Base-by-base conservation (phyloP, 2,113 vertebrate genomes). In the Actenoides lindsayi region DNA sequence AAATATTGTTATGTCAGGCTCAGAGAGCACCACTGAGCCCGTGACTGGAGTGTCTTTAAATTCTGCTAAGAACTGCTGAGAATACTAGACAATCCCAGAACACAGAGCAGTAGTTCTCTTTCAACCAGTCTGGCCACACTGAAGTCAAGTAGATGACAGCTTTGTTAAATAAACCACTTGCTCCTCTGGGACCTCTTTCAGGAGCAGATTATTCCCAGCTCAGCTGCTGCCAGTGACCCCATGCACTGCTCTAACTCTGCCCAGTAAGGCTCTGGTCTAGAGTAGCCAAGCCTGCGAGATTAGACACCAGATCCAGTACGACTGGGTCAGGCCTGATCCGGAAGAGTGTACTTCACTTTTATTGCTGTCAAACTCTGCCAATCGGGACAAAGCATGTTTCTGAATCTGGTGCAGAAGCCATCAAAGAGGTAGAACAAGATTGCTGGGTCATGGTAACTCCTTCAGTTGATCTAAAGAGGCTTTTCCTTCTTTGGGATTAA, bases 121-220 rank as follows among this genome's bases (percentile, higher is more conserved):
- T 84, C 6, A 2, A 73, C 16, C 83, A 85, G 23, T 76, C 31
- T 44, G 87, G 60, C 35, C 56, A 94, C 33, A 15, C 56, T 65
- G 65, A 89, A 80, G 77, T 93, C 90, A 95, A 90, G 73, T 44
- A 92, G 62, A 60, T 89, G 64, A 78, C 60, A 94, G 48, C 51
- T 89, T 84, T 81, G 30, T 89, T 67, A 92, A 19, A 76, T 31
- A 92, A 93, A 90, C 74, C 79, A 87, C 41, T 89, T 62, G 35
- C 9, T 37, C 65, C 60, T 75, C 56, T 70, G 42, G 50, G 63
- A 80, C 46, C 16, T 76, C 70, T 68, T 89, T 87, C 59, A 62
- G 21, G 31, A 92, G 53, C 9, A 44, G 50, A 71, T 63, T 89
- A 53, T 56, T 76, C 16, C 42, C 57, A 87, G 37, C 57, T 71